Percentiles rank a stretch among this genome's conserved stretches.
phyloP scores from a whole-genome alignment of 2,113 vertebrate species.

The Planiliza haematocheilus region DNA sequence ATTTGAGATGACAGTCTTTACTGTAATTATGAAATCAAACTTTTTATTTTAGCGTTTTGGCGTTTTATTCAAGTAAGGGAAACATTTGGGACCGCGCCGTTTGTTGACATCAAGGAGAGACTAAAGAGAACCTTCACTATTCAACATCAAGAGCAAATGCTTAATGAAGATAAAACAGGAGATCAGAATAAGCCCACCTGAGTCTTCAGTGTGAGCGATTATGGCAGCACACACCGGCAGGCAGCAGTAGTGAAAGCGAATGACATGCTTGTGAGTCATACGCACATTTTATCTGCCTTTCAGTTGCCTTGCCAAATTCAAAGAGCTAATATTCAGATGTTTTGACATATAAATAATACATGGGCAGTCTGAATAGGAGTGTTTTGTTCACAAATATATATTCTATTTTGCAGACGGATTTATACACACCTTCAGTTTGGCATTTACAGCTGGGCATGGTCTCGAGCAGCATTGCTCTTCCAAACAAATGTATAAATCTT shows the following conservation, averaged over 20 bases:
- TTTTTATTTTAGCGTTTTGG: too few relatives aligned
- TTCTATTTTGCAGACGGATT: slow-evolving; percentile 18
- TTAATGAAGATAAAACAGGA: slow-evolving; percentile 44
- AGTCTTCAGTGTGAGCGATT: slow-evolving; percentile 44
- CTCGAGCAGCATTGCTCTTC: slow-evolving; percentile 19
- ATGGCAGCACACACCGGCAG: not conserved
- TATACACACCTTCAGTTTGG: not conserved
- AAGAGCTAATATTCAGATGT: slow-evolving; percentile 22
- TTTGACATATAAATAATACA: slow-evolving; percentile 36
- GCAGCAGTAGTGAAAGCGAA: slow-evolving; percentile 20
- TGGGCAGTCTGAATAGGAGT: slow-evolving; percentile 3
- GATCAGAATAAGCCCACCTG: slow-evolving; percentile 38
- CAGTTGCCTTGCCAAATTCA: slow-evolving; percentile 5
- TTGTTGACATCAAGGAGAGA: slow-evolving; percentile 24
- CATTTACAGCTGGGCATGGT: slow-evolving; percentile 33
- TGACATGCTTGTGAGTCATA: slow-evolving; percentile 7
- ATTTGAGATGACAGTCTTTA: not conserved
- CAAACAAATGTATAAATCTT: slow-evolving; percentile 44
- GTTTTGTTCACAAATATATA: slow-evolving; percentile 28
- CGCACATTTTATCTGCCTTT: slow-evolving; percentile 8
- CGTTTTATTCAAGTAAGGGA: not conserved
- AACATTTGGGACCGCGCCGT: not conserved
- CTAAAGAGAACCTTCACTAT: slow-evolving; percentile 10
- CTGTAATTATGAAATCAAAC: slow-evolving; percentile 10
- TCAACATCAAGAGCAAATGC: slow-evolving; percentile 1